These are phyloP conservation scores for Dipodomys stephensi DNA, from an alignment of 2,113 vertebrate genomes.

Conservation along the genomic window DNA sequence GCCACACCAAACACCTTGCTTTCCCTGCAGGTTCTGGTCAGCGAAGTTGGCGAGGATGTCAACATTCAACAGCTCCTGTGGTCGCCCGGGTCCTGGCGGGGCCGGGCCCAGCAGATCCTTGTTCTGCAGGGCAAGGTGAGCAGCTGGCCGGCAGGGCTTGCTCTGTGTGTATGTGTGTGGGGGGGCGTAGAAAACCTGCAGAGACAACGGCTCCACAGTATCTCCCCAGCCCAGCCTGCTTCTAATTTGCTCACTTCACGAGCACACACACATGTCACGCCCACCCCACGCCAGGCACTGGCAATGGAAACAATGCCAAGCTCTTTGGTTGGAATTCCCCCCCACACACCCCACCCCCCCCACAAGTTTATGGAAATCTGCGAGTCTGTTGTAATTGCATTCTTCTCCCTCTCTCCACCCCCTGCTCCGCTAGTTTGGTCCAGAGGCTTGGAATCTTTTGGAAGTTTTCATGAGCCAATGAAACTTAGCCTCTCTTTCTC, in stretches of 20 bases:
- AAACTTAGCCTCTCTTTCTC: background rate
- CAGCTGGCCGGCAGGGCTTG: background rate
- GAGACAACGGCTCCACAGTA: background rate
- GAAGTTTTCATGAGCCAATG: conserved; percentile 24
- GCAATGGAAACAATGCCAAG: background rate
- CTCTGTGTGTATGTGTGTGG: too few relatives aligned
- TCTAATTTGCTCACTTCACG: background rate
- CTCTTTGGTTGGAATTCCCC: conserved; percentile 1
- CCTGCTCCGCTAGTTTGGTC: background rate
- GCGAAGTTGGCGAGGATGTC: conserved; percentile 94
- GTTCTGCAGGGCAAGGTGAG: conserved; percentile 92
- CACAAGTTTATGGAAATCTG: background rate
- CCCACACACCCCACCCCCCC: background rate
- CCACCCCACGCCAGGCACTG: conserved; percentile 40
- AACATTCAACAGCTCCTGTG: conserved; percentile 90
- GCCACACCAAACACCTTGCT: background rate
- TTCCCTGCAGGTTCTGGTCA: conserved; percentile 89
- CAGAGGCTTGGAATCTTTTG: conserved; percentile 33
- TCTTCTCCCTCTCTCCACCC: background rate
- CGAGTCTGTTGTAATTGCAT: conserved; percentile 26
- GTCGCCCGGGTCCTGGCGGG: conserved; percentile 91
- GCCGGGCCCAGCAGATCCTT: conserved; percentile 96
- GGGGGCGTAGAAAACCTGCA: background rate
- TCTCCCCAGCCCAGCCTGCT: background rate
- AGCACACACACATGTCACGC: background rate